Percentiles rank a stretch among this genome's conserved stretches.
Conservation (phyloP, 2,888 invertebrate species). For the Pachymerium ferrugineum region DNA sequence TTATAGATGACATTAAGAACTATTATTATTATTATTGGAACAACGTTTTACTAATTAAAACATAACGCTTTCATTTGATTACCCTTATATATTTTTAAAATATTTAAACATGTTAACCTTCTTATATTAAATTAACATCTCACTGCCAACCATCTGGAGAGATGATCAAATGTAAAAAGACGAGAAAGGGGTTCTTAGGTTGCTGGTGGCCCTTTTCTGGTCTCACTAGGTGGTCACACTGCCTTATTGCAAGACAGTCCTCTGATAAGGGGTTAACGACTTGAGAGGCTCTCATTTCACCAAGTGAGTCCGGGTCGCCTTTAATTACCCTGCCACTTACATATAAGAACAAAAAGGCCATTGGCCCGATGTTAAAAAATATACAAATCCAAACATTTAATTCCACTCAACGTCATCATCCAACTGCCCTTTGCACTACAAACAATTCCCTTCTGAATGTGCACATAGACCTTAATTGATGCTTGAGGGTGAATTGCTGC, state of each 20-base stretch:
- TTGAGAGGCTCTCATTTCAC: conserved; percentile 19
- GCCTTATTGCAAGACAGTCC: background rate
- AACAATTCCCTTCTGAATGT: background rate
- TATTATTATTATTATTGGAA: too few relatives aligned
- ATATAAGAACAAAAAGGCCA: background rate
- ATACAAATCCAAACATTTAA: conserved; percentile 22
- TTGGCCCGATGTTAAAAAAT: background rate
- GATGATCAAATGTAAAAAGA: background rate
- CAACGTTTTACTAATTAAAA: too few relatives aligned
- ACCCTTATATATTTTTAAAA: too few relatives aligned
- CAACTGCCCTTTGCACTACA: background rate
- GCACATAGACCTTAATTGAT: conserved; percentile 12
- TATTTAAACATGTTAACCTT: too few relatives aligned
- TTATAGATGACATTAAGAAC: too few relatives aligned
- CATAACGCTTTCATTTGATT: too few relatives aligned
- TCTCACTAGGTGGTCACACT: conserved; percentile 23
- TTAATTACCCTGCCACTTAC: conserved; percentile 15
- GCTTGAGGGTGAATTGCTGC: conserved; percentile 16
- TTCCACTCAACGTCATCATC: background rate
- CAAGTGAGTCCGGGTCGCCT: background rate
- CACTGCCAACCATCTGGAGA: background rate
- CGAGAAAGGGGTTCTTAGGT: background rate
- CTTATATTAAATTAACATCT: too few relatives aligned
- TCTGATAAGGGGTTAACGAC: conserved; percentile 22
- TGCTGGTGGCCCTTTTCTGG: conserved; percentile 16